A percentile compares a stretch with the other conserved stretches of the same genome.
phyloP scores from a whole-genome alignment of 2,797 vertebrate genomes.

The Oreonectes daqikongensis region DNA sequence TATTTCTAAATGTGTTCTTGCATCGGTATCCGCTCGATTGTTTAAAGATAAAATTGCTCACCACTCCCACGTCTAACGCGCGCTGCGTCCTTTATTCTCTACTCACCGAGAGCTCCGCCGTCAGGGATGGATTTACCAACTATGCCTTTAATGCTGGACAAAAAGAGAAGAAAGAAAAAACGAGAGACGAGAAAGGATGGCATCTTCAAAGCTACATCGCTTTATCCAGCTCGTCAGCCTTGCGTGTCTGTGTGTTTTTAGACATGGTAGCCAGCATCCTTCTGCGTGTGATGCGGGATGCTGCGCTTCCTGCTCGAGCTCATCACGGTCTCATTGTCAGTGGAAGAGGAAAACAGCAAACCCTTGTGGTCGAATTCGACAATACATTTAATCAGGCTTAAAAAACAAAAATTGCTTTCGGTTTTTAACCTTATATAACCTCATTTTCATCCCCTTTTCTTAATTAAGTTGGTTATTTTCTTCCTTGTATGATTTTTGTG shows the following conservation, averaged over 20 bases:
- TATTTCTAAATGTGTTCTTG: background rate
- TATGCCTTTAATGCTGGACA: conserved; percentile 64
- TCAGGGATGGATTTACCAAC: conserved; percentile 73
- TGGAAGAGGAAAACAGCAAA: background rate
- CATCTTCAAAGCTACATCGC: conserved; percentile 66
- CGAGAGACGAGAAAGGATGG: conserved; percentile 62
- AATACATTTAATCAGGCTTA: too few species aligned
- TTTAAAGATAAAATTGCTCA: conserved; percentile 19
- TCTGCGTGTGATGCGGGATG: conserved; percentile 37
- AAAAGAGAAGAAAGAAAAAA: conserved; percentile 68
- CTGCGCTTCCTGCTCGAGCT: conserved; percentile 25
- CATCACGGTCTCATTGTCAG: conserved; percentile 24
- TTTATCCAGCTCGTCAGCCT: conserved; percentile 41
- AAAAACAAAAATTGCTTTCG: too few species aligned
- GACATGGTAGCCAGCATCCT: conserved; percentile 52
- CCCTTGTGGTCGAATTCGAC: background rate
- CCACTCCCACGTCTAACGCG: conserved; percentile 55
- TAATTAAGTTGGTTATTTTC: too few species aligned
- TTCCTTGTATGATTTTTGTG: too few species aligned
- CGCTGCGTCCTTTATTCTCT: conserved; percentile 63
- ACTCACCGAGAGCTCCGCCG: conserved; percentile 76
- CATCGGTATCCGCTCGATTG: background rate
- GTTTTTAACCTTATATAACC: too few species aligned
- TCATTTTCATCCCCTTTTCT: too few species aligned
- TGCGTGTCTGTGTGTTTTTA: conserved; percentile 38